Base-by-base conservation (phyloP, 2,797 vertebrate species). In the Silurus lanzhouensis region DNA sequence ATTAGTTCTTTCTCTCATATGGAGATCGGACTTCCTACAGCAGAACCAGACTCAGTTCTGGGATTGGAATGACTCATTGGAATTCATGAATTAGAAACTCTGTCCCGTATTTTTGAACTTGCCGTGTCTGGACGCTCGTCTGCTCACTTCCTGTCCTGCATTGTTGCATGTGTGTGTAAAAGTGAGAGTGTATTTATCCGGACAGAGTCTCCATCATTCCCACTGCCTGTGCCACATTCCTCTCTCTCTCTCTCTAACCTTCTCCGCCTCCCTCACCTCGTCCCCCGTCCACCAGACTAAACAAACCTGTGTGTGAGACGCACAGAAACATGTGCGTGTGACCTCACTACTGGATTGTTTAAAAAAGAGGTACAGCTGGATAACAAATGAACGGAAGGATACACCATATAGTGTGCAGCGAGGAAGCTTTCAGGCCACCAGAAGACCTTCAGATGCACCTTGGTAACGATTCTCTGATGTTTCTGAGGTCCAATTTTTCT, bases 171-270 rank as follows among this genome's bases (percentile, higher is more conserved):
- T 71, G 83, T 83, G 82, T 75, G 44, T 75, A 31, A 93, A 92
- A 74, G 63, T 25, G 78, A 48, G 61, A 67, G 61, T 20, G 76
- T 80, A 88, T 91, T 81, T 87, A 90, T 82, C 38, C 22, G 74
- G 90, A 89, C 91, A 89, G 89, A 88, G 90, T 89, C 88, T 86
- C 81, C 89, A 92, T 92, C 91, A 92, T 92, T 93, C 85, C 89
- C 90, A 87, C 76, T 27, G 46, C 85, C 84, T 83, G 71, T 82
- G 58, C 83, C 80, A 86, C 72, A 82, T 87, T 90, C 80, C 83
- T 91, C 19, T 52, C 48, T 27, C 27, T 27, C 48, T 52, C 83
- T 25, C 82, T 85, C 81, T 84, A 84, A 66, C 52, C 38, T 55
- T 44, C 66, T 77, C 72, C 83, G 14, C 81, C 38, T 55, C 46